phyloP scores from a whole-genome alignment of 2,797 vertebrate genomes.

The Caiman crocodilus region DNA sequence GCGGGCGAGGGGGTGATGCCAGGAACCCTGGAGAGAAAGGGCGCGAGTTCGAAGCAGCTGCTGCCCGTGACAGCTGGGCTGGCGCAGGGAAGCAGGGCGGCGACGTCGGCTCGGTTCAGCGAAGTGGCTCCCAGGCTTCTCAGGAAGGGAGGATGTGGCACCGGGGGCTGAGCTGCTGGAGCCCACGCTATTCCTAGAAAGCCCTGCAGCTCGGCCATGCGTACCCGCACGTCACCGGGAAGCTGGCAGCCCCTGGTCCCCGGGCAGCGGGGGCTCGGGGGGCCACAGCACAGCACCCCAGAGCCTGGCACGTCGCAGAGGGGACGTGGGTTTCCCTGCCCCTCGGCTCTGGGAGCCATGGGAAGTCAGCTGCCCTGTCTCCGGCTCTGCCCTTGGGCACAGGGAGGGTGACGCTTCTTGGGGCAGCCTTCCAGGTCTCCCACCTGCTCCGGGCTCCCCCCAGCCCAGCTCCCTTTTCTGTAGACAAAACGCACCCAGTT shows the following conservation, averaged over 20 bases:
- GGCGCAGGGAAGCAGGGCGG: background rate
- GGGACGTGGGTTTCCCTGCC: no score
- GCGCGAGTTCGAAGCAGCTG: no score
- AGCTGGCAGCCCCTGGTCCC: background rate
- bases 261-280: background rate
- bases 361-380: background rate
- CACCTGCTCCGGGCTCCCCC: background rate
- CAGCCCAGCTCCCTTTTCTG: background rate
- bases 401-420: no score
- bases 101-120: background rate
- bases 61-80: background rate
- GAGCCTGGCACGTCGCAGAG: background rate
- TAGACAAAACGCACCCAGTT: no score
- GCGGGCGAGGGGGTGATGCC: background rate
- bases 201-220: background rate
- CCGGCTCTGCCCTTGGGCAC: background rate
- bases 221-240: background rate
- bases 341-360: no score
- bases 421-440: background rate
- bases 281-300: background rate
- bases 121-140: background rate
- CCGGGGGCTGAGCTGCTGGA: background rate
- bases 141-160: background rate
- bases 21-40: background rate
- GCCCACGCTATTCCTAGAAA: background rate